Evolutionary conservation across 2,113 vertebrate genomes (phyloP).

Genomic region (Sylvietta virens): DNA sequence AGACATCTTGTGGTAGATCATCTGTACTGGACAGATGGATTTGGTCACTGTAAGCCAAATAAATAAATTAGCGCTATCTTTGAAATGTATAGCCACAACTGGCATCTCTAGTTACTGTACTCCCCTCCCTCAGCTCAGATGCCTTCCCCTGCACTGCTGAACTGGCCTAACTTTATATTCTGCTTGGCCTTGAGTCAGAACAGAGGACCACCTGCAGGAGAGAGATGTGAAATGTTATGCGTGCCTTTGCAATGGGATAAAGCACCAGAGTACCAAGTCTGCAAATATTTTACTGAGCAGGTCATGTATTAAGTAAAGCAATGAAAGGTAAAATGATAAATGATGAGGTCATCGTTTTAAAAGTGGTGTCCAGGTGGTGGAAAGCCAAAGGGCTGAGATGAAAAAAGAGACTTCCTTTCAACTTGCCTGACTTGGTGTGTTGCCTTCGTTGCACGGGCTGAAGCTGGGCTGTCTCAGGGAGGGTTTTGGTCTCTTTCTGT

Average conservation of each 20-base stretch:
- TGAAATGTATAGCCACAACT: conserved; percentile 67
- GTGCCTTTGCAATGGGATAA: conserved; percentile 68
- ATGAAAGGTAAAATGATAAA: conserved; percentile 72
- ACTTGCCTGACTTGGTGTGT: background rate
- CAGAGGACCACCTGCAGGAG: conserved; percentile 64
- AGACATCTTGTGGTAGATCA: conserved; percentile 32
- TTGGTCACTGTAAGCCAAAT: conserved; percentile 63
- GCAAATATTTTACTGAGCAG: conserved; percentile 71
- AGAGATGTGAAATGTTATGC: conserved; percentile 64
- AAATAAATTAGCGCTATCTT: conserved; percentile 70
- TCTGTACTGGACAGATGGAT: conserved; percentile 61
- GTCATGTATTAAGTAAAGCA: conserved; percentile 69
- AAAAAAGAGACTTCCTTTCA: conserved; percentile 46
- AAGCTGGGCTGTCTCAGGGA: background rate
- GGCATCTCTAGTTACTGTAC: conserved; percentile 48
- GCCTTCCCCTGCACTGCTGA: conserved; percentile 45
- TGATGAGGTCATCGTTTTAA: conserved; percentile 63
- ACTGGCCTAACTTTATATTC: conserved; percentile 48
- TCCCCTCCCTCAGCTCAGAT: conserved; percentile 34
- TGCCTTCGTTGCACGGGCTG: background rate
- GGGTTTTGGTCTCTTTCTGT: background rate
- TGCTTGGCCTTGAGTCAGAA: conserved; percentile 56
- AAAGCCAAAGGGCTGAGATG: conserved; percentile 39
- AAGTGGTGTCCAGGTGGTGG: conserved; percentile 57
- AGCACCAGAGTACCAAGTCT: conserved; percentile 60